Percentiles rank a stretch among this genome's conserved stretches.
phyloP scores from a whole-genome alignment of 2,113 vertebrate genomes.

The Poeciliopsis turrubarensis region DNA sequence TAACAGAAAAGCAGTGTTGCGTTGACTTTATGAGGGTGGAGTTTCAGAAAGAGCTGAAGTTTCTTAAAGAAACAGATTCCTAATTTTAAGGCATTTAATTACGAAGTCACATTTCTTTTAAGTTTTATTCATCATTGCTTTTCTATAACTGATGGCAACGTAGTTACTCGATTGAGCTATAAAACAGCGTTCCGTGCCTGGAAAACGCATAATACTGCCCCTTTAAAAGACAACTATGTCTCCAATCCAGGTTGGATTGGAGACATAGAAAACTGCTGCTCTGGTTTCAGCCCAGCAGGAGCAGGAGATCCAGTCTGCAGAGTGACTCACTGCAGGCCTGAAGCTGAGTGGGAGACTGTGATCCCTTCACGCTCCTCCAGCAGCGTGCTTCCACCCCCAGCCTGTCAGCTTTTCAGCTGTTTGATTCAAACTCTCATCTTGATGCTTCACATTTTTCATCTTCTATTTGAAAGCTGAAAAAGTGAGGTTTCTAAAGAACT shows the following conservation, averaged over 20 bases:
- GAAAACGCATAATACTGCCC: too few relatives aligned
- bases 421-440: slow-evolving; percentile 2
- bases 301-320: slow-evolving; percentile 34
- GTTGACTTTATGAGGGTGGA: too few relatives aligned
- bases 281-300: not conserved
- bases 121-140: too few relatives aligned
- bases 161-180: too few relatives aligned
- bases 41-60: too few relatives aligned
- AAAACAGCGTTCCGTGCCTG: too few relatives aligned
- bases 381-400: not conserved
- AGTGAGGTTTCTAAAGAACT: not conserved
- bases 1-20: too few relatives aligned
- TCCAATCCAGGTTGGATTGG: not conserved
- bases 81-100: too few relatives aligned
- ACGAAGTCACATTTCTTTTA: too few relatives aligned
- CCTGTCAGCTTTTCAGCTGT: slow-evolving; percentile 5
- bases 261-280: not conserved
- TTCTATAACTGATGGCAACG: too few relatives aligned
- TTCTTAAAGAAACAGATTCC: too few relatives aligned
- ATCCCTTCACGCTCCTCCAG: slow-evolving; percentile 38
- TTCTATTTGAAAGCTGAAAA: not conserved
- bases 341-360: slow-evolving; percentile 53
- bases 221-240: too few relatives aligned
- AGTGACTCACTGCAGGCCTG: slow-evolving; percentile 56
- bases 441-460: not conserved